Evolutionary conservation across 2,888 invertebrate genomes (phyloP), one percentile per base, ranked within the genome.

Genomic region (Lypha dubia): DNA sequence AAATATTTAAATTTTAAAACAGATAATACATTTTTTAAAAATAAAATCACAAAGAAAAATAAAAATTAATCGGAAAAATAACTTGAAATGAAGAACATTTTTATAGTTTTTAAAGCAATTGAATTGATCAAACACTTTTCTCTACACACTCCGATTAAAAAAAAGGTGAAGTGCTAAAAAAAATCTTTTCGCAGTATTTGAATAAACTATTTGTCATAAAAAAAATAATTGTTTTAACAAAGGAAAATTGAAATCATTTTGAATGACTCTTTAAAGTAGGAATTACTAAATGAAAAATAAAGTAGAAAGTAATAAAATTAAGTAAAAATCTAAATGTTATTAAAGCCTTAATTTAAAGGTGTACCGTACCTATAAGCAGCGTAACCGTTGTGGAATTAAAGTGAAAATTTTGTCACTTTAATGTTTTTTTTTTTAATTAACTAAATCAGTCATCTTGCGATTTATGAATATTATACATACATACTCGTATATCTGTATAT

Each of bases 41-140:
- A 65, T 74, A 60, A 79, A 83, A 83, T 83, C 83, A 83, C 83
- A 83, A 83, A 79, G 28, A 28, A 79, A 73, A 70, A 77, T 28
- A 65, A 41, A 24, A 38, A n/a, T 58, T 8, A 71, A 62, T 4
- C 17, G 44, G 15, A 63, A 71, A 24, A 62, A 44, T 28, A 53
- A 38, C 38, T 13, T 38, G 6, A 32, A 65, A 53, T 11, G 6
- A 28, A 67, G 7, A 17, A 22, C 60, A 46, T 24, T 20, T 11
- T 44, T 51, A 17, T 7, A 44, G 17, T 62, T 68, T 62, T 38
- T 9, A 62, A 53, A 62, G 46, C 46, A 22, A 56, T 22, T 53
- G 1, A 63, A 68, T 49, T 58, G 22, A 51, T n/a, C n/a, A n/a
- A n/a, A n/a, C n/a, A 53, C 24, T 20, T 3, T 28, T 53, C 28